Evolutionary conservation across 2,113 vertebrate species (phyloP).

Genomic region (Rhipidura dahli): DNA sequence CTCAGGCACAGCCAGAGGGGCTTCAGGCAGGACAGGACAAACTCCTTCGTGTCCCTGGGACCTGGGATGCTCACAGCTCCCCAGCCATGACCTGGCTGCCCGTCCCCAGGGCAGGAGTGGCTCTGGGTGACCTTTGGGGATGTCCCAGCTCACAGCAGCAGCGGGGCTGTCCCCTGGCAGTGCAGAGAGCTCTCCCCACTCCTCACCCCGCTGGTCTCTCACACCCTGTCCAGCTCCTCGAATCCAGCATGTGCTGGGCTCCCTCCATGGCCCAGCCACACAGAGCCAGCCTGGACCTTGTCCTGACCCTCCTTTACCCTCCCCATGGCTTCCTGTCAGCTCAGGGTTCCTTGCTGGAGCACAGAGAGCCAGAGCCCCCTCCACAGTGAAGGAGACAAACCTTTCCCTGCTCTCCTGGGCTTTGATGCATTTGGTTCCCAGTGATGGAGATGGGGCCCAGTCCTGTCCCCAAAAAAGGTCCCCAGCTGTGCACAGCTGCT

Average conservation of each 20-base stretch:
- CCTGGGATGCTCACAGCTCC: neutral
- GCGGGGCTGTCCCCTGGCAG: neutral
- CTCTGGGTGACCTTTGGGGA: neutral
- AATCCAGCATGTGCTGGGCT: neutral
- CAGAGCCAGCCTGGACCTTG: neutral
- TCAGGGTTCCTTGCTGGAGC: neutral
- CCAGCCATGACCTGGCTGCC: neutral
- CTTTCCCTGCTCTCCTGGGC: neutral
- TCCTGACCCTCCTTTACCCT: neutral
- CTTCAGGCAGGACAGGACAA: neutral
- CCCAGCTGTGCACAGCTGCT: neutral
- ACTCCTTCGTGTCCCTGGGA: accelerated
- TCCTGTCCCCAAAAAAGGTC: neutral
- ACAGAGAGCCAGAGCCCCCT: neutral
- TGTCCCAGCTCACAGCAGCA: neutral
- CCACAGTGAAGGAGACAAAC: neutral
- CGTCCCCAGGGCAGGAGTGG: neutral
- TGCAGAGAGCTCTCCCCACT: no score
- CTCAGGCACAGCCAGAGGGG: neutral
- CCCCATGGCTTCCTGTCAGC: neutral
- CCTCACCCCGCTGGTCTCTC: accelerated
- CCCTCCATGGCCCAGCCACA: accelerated
- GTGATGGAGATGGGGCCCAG: neutral
- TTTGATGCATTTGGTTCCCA: neutral
- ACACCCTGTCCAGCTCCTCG: neutral